Evolutionary conservation across 2,888 invertebrate genomes (phyloP).

Genomic region (Erebia ligea): DNA sequence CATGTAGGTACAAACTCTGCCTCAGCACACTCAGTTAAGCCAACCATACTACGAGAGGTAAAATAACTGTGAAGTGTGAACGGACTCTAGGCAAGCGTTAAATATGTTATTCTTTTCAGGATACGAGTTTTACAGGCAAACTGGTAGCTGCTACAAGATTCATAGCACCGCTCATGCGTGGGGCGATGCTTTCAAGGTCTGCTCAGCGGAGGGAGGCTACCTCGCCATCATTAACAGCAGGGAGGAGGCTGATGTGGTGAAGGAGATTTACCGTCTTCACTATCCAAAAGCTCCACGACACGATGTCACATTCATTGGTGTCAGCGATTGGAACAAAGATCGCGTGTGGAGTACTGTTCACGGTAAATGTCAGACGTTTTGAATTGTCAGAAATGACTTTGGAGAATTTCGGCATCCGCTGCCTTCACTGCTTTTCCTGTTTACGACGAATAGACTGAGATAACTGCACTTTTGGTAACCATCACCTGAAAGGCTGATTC

Average conservation of each 20-base stretch:
- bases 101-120: slow-evolving; percentile 17
- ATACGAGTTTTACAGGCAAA: slow-evolving; percentile 2
- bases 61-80: no score
- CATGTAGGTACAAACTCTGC: no score
- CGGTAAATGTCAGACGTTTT: slow-evolving; percentile 36
- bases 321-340: slow-evolving; percentile 43
- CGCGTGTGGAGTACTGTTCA: slow-evolving; percentile 44
- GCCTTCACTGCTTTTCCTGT: no score
- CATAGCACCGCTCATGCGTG: slow-evolving; percentile 9
- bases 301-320: slow-evolving; percentile 26
- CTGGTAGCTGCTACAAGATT: slow-evolving; percentile 32
- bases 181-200: slow-evolving; percentile 24
- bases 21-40: no score
- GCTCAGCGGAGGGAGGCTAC: slow-evolving; percentile 31
- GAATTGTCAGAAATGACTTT: neutral
- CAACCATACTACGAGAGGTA: no score
- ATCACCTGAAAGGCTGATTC: no score
- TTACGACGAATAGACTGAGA: no score
- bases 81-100: no score
- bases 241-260: slow-evolving; percentile 34
- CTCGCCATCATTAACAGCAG: slow-evolving; percentile 44
- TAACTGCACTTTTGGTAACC: no score
- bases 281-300: neutral
- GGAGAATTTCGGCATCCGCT: neutral
- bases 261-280: slow-evolving; percentile 14